Evolutionary conservation across 2,113 vertebrate genomes (phyloP), one percentile per base, ranked within the genome.

Genomic region (Cyprinodon tularosa): DNA sequence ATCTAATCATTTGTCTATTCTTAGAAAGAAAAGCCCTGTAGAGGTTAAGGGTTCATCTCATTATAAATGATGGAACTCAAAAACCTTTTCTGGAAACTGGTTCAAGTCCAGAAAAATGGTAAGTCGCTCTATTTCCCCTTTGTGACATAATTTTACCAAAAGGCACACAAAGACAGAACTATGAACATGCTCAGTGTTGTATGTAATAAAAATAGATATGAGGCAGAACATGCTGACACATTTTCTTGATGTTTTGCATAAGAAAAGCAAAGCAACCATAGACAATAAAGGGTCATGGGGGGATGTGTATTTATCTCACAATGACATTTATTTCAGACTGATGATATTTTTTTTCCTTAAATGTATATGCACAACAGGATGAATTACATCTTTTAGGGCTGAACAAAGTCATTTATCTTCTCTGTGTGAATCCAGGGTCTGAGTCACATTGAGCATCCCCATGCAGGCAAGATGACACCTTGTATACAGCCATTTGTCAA

Each of bases 341-440:
- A 69, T 29, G 79, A 71, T 79, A 67, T 78, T 66, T 79, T 64
- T 66, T 70, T 76, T 82, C 72, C 78, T 73, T 72, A 84, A 76
- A 68, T 77, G 79, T 74, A 87, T 72, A 53, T 60, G 29, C 42
- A 76, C 69, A 87, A 77, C 70, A 75, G 80, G 60, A 77, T 66
- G 78, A 67, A 77, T 84, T 80, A 89, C 73, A 82, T 84, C 71
- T 78, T 88, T 88, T 67, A 6, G 5, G 59, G 8, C 68, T 50
- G 64, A 89, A 86, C 84, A 85, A 81, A 88, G 78, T 88, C 79
- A 86, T 92, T 87, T 68, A 74, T 89, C 84, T 88, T 86, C 84
- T 50, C 81, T 10, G 68, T 73, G 77, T 76, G 79, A 80, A 77
- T 83, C 78, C 81, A 88, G 89, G 84, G 88, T 88, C 80, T 88